Evolutionary conservation across 2,113 vertebrate genomes (phyloP).

Genomic region (Callopanchax toddi): DNA sequence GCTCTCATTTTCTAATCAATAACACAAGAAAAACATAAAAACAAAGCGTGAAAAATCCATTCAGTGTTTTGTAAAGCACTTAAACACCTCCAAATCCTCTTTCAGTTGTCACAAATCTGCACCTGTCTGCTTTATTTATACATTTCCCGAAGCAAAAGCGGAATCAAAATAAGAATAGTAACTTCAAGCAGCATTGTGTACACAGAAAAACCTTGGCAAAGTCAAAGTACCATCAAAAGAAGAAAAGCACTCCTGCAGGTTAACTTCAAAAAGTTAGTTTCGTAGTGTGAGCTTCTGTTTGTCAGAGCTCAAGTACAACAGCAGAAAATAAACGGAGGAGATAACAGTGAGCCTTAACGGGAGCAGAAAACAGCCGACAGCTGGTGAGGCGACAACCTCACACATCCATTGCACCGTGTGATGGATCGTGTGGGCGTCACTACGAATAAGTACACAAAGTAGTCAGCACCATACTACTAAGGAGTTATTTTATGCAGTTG

Average conservation of each 20-base stretch:
- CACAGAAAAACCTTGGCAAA: conserved; percentile 6
- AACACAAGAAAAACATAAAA: conserved; percentile 4
- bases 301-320: conserved; percentile 9
- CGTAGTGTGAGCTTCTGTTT: conserved; percentile 6
- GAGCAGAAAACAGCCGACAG: conserved; percentile 26
- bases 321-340: conserved; percentile 32
- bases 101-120: conserved; percentile 13
- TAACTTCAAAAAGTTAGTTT: conserved; percentile 2
- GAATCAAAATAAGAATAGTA: not conserved
- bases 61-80: conserved; percentile 25
- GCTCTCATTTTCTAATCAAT: conserved; percentile 6
- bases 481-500: conserved; percentile 17
- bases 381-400: conserved; percentile 22
- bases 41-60: conserved; percentile 17
- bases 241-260: conserved; percentile 24
- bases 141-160: conserved; percentile 23
- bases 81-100: conserved; percentile 9
- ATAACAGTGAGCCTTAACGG: conserved; percentile 26
- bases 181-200: conserved; percentile 22
- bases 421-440: conserved; percentile 21
- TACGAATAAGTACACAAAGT: conserved; percentile 9
- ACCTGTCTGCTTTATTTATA: conserved; percentile 37
- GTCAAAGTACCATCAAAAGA: conserved; percentile 6
- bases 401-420: conserved; percentile 17
- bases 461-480: conserved; percentile 1